Base-by-base conservation (phyloP, 2,888 invertebrate species). In the Chaetogeoica ovagalla region DNA sequence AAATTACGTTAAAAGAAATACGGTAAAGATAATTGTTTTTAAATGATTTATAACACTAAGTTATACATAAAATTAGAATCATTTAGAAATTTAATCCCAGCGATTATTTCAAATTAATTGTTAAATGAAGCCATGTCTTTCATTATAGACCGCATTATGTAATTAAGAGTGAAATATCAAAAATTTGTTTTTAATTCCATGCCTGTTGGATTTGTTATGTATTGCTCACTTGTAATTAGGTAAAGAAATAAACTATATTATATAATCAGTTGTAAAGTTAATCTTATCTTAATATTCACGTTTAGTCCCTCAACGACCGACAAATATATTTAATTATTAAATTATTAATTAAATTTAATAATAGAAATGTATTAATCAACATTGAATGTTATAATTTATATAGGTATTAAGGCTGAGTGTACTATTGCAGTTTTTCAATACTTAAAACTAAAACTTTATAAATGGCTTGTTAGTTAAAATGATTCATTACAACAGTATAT, bases 51-150 rank as follows among this genome's bases (percentile, higher is more conserved):
- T 71, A 21, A 39, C 57, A 39, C 9, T 37, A 6, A 19, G 1
- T 19, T 5, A 8, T 15, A 57, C 39, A 17, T 19, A 21, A 71
- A 59, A 57, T n/a, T n/a, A 11, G 2, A n/a, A 13, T 69, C 4
- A 11, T 39, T 70, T 57, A 39, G 39, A 59, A 21, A 39, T 59
- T 59, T 39, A 2, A 15, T 37, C 8, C 4, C n/a, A 37, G 9
- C 21, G 17, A 37, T 59, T 17, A 70, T 39, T 39, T 15, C 9
- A 6, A 71, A 59, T 71, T 70, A 59, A 71, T 71, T 59, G 21
- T 59, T n/a, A 59, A 17, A 59, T 21, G 59, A 59, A 59, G 17
- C 9, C 3, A 71, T 57, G 15, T 30, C 17, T 39, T 17, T 17
- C 17, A 11, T 52, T 13, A 6, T 13, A 8, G 4, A 37, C 37